phyloP scores from a whole-genome alignment of 2,113 vertebrate genomes.

The Macaca mulatta region DNA sequence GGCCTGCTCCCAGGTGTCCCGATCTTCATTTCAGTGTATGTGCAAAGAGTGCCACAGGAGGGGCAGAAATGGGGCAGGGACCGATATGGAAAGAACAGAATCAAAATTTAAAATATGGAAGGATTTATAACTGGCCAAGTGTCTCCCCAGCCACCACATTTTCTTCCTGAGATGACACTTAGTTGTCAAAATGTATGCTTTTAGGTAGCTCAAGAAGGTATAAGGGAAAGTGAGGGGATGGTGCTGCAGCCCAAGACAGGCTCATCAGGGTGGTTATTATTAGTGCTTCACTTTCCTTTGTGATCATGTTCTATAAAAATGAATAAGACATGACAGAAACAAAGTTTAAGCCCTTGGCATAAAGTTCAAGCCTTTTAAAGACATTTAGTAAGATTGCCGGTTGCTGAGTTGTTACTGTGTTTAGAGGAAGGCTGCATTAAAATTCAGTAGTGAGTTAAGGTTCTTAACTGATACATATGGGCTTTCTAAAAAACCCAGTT shows the following conservation, averaged over 20 bases:
- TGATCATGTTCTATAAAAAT: neutral
- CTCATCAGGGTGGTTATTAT: neutral
- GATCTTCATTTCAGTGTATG: neutral
- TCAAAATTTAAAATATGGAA: neutral
- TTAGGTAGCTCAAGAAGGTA: no score
- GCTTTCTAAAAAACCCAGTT: neutral
- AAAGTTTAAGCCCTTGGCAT: neutral
- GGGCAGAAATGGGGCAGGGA: neutral
- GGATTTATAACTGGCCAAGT: neutral
- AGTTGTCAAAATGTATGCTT: neutral
- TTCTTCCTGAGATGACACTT: neutral
- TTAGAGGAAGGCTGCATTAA: neutral
- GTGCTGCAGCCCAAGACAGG: accelerated
- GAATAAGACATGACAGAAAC: neutral
- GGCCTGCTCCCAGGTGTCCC: neutral
- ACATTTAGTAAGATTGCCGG: neutral
- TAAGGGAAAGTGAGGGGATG: neutral
- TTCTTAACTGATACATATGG: neutral
- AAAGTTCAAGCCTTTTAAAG: neutral
- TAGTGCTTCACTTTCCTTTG: neutral
- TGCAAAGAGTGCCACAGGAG: neutral
- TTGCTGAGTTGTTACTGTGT: neutral
- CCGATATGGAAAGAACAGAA: neutral
- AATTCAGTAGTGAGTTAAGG: neutral
- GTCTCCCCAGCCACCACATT: neutral